phyloP scores from a whole-genome alignment of 2,888 invertebrate species.

The Strigamia transsilvanica region DNA sequence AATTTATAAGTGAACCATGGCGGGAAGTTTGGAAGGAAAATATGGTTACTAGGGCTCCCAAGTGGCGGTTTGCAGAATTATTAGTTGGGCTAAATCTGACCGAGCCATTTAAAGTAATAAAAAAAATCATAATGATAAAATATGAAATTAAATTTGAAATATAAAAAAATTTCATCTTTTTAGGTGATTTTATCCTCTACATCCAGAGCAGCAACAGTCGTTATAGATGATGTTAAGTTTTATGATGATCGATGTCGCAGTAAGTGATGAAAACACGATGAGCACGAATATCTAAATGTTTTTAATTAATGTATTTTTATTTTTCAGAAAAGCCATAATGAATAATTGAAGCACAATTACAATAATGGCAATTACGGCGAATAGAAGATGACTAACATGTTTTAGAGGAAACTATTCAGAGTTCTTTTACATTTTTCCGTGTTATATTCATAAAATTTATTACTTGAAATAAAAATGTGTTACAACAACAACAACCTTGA shows the following conservation, averaged over 20 bases:
- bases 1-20: constrained; percentile 11
- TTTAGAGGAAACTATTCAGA: too few species aligned
- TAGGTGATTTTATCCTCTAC: constrained; percentile 57
- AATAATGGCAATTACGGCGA: too few species aligned
- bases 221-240: constrained; percentile 57
- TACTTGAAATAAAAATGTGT: neutral
- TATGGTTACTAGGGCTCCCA: neutral
- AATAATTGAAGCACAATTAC: neutral
- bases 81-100: neutral
- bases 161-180: neutral
- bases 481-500: neutral
- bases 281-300: neutral
- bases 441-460: too few species aligned
- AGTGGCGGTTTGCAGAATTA: constrained; percentile 50
- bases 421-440: too few species aligned
- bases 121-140: neutral
- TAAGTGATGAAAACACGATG: neutral
- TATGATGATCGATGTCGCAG: constrained; percentile 44
- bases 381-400: neutral
- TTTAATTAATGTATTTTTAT: neutral
- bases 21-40: constrained; percentile 42
- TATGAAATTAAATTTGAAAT: neutral
- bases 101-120: constrained; percentile 46
- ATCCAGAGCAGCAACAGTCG: constrained; percentile 57
- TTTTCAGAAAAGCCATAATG: neutral